Evolutionary conservation across 30 jellyfish, hydroid and myxozoan genomes (phyloP).

Genomic region (Cassiopea xamachana): DNA sequence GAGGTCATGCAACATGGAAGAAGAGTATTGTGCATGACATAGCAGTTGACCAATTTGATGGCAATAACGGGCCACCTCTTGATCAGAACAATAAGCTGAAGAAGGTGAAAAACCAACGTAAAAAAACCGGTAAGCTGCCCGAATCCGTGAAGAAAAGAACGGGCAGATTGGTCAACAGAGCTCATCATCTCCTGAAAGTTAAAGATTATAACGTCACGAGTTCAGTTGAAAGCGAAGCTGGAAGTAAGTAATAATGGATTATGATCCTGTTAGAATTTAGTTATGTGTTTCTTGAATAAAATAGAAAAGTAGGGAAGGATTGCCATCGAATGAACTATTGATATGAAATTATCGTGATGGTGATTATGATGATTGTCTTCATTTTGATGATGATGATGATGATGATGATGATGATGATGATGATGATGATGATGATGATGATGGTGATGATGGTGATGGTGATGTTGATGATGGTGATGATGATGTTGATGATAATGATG

Average conservation of each 20-base stretch:
- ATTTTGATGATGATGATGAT: too few species aligned
- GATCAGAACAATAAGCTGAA: conserved; percentile 41
- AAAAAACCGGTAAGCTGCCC: conserved; percentile 30
- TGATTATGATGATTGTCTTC: too few species aligned
- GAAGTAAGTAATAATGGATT: conserved; percentile 4
- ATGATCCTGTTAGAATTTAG: neutral
- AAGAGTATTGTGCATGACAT: neutral
- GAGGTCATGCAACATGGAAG: neutral
- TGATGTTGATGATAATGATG: too few species aligned
- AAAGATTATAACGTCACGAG: conserved; percentile 7
- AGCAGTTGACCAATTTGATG: neutral
- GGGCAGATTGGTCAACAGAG: conserved; percentile 61
- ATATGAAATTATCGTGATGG: too few species aligned
- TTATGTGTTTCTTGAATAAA: too few species aligned
- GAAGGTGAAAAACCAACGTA: conserved; percentile 26
- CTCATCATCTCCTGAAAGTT: conserved; percentile 31
- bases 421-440: too few species aligned
- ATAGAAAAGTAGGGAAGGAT: too few species aligned
- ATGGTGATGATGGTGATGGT: too few species aligned
- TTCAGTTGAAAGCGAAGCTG: conserved; percentile 22
- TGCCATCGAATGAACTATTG: too few species aligned
- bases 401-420: too few species aligned
- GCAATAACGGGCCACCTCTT: conserved; percentile 53
- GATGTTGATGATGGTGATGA: too few species aligned
- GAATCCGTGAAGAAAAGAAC: neutral